These are phyloP conservation scores for Meteorus cinctellus DNA, from an alignment of 2,888 invertebrate genomes.

Conservation along the genomic window DNA sequence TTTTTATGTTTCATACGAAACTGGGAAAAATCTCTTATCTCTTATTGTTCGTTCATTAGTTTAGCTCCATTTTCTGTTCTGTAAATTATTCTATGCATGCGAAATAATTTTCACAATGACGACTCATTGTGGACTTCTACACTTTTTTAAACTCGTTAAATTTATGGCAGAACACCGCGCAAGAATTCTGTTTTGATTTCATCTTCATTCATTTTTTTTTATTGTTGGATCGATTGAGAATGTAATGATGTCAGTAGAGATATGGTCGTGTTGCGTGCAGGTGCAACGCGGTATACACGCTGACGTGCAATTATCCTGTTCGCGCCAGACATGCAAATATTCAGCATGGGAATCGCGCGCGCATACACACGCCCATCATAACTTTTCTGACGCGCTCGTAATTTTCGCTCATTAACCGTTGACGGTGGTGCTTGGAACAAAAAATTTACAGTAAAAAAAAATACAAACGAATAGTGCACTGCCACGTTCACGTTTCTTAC, in stretches of 20 bases:
- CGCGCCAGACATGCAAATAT: conserved; percentile 56
- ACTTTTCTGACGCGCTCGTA: conserved; percentile 47
- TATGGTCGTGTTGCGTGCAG: conserved; percentile 55
- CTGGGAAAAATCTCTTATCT: conserved; percentile 23
- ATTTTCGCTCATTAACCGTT: conserved; percentile 45
- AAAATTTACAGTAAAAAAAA: neutral
- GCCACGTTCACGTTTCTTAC: neutral
- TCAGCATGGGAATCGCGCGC: conserved; percentile 36
- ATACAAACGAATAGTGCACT: neutral
- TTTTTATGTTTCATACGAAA: conserved; percentile 30
- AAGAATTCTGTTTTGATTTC: neutral
- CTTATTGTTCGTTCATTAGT: conserved; percentile 5
- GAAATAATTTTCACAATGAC: too few species aligned
- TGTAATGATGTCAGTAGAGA: conserved; percentile 60
- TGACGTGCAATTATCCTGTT: conserved; percentile 61
- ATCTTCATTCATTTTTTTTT: neutral
- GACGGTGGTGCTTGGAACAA: conserved; percentile 21
- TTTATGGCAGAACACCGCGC: too few species aligned
- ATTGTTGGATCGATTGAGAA: conserved; percentile 5
- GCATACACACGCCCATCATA: conserved; percentile 43
- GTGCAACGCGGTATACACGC: conserved; percentile 41
- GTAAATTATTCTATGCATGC: too few species aligned
- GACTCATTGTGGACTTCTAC: too few species aligned
- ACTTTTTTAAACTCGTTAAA: too few species aligned
- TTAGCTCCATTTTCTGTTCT: too few species aligned